These are phyloP conservation scores for Xiphophorus maculatus DNA, from an alignment of 2,113 vertebrate species.

Conservation along the genomic window DNA sequence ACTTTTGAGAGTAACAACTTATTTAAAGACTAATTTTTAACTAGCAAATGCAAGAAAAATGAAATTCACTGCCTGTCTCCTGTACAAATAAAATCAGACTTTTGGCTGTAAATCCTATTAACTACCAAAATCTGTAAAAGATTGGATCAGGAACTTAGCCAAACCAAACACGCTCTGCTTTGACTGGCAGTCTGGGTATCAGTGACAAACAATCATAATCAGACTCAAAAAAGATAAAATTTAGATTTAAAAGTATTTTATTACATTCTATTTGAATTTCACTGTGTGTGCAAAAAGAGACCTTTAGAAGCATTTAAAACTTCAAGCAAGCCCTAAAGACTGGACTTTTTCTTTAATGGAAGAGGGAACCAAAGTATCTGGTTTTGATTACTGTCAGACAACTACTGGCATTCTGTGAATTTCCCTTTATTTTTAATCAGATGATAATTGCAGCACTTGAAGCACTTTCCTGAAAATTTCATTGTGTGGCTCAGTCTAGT, in stretches of 20 bases:
- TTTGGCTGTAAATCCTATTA: background rate
- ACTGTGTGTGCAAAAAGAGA: too few relatives aligned
- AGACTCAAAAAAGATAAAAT: background rate
- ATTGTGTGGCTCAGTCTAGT: background rate
- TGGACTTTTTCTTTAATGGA: too few relatives aligned
- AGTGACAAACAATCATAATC: too few relatives aligned
- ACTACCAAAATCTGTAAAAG: background rate
- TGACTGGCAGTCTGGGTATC: background rate
- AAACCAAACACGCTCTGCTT: background rate
- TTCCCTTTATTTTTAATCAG: constrained; percentile 31
- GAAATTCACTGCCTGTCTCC: background rate
- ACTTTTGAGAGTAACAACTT: background rate
- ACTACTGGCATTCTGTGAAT: constrained; percentile 29
- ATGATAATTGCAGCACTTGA: constrained; percentile 3
- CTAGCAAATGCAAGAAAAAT: background rate
- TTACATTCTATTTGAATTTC: too few relatives aligned
- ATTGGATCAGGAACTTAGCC: background rate
- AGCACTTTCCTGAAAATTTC: background rate
- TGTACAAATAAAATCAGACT: too few relatives aligned
- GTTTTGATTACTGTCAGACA: constrained; percentile 25
- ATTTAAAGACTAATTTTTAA: background rate
- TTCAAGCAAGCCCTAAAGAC: too few relatives aligned
- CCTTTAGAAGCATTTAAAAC: too few relatives aligned
- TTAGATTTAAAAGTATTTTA: too few relatives aligned
- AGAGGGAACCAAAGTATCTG: background rate